phyloP scores from a whole-genome alignment of 2,113 vertebrate species.

The Anolis carolinensis region DNA sequence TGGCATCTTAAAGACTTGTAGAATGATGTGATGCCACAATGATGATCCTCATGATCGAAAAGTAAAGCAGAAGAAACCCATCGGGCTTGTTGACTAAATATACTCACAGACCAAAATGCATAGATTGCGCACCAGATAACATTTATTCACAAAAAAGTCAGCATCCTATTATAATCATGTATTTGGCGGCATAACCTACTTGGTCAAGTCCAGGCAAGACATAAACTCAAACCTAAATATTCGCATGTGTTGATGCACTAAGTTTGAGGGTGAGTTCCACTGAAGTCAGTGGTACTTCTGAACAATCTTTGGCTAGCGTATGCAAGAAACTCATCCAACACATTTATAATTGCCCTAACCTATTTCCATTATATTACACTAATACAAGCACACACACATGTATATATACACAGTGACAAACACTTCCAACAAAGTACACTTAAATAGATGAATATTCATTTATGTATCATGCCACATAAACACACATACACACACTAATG shows the following conservation, averaged over 20 bases:
- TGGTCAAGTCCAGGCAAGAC: not conserved
- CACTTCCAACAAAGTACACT: not conserved
- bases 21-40: not conserved
- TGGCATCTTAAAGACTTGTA: not conserved
- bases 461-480: not conserved
- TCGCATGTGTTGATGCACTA: not conserved
- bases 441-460: not conserved
- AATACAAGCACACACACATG: not conserved
- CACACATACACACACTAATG: not conserved
- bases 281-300: not conserved
- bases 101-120: not conserved
- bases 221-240: not conserved
- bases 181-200: not conserved
- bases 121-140: not conserved
- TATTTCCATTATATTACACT: not conserved
- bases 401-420: not conserved
- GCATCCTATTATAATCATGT: not conserved
- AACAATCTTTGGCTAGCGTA: not conserved
- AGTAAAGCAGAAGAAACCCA: not conserved
- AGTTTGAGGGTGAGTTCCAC: not conserved
- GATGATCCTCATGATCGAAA: not conserved
- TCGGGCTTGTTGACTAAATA: not conserved
- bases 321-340: not conserved
- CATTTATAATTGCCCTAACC: not conserved
- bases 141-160: slow-evolving; percentile 7